Conservation (phyloP, 2,888 invertebrate species). For the Drosophila barbarae region DNA sequence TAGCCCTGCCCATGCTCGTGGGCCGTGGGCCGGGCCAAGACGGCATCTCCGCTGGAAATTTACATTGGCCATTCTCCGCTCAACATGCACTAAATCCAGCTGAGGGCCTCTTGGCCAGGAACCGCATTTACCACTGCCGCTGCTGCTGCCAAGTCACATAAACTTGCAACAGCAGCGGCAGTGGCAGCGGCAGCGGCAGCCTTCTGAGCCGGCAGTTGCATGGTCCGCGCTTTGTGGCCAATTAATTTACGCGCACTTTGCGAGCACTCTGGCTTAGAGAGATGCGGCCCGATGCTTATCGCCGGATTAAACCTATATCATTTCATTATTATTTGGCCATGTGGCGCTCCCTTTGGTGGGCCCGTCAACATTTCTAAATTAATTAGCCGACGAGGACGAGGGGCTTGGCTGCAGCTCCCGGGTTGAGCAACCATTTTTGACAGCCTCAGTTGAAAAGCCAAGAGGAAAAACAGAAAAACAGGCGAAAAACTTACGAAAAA, state of each 20-base stretch:
- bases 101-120: conserved; percentile 10
- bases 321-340: conserved; percentile 44
- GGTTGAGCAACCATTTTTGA: conserved; percentile 63
- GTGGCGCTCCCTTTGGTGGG: conserved; percentile 62
- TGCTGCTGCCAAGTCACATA: conserved; percentile 23
- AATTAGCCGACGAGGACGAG: conserved; percentile 57
- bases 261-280: conserved; percentile 25
- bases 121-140: conserved; percentile 9
- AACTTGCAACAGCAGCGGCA: conserved; percentile 29
- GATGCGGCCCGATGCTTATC: conserved; percentile 40
- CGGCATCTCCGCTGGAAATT: conserved; percentile 45
- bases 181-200: conserved; percentile 5
- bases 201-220: conserved; percentile 20
- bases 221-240: conserved; percentile 36
- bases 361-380: conserved; percentile 63
- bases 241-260: conserved; percentile 71
- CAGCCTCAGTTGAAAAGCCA: conserved; percentile 54
- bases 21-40: conserved; percentile 17
- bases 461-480: conserved; percentile 4
- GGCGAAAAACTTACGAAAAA: conserved; percentile 11
- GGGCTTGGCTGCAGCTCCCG: conserved; percentile 53
- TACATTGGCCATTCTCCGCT: conserved; percentile 60
- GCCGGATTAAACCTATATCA: conserved; percentile 47
- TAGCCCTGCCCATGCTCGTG: conserved; percentile 40
- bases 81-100: conserved; percentile 62